These are phyloP conservation scores for Hypolimnas misippus DNA, from an alignment of 2,888 invertebrate species.

Conservation along the genomic window DNA sequence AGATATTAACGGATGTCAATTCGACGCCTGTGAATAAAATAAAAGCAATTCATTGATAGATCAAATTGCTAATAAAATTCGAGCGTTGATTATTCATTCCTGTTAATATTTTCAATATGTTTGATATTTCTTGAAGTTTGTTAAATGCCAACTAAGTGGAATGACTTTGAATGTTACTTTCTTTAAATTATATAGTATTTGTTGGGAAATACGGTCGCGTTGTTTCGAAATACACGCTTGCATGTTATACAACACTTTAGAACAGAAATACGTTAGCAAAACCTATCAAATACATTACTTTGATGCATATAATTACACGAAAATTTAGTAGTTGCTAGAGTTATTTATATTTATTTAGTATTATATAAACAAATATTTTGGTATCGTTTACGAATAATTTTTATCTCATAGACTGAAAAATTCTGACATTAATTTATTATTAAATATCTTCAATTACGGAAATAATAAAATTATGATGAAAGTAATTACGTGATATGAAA, in stretches of 20 bases:
- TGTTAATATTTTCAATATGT: background rate
- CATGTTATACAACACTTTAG: background rate
- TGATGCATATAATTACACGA: background rate
- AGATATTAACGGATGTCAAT: background rate
- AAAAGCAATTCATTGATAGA: slow-evolving; percentile 6
- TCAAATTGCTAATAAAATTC: background rate
- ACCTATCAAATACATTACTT: background rate
- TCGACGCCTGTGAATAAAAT: slow-evolving; percentile 19
- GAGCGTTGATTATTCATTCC: too few species aligned
- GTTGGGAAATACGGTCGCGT: background rate
- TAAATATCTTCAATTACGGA: too few species aligned
- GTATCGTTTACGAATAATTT: too few species aligned
- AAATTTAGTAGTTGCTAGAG: background rate
- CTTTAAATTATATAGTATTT: background rate
- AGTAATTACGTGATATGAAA: too few species aligned
- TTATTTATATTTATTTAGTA: background rate
- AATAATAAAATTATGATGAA: too few species aligned
- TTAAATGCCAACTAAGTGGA: background rate
- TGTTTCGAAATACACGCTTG: background rate
- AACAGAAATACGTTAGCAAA: background rate
- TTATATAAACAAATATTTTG: background rate
- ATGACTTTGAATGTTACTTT: background rate
- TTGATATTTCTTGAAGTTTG: background rate
- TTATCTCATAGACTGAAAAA: too few species aligned
- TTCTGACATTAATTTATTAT: too few species aligned